Evolutionary conservation across 1,140 invertebrate species (phyloP).

Genomic region (Neoseiulus cucumeris): DNA sequence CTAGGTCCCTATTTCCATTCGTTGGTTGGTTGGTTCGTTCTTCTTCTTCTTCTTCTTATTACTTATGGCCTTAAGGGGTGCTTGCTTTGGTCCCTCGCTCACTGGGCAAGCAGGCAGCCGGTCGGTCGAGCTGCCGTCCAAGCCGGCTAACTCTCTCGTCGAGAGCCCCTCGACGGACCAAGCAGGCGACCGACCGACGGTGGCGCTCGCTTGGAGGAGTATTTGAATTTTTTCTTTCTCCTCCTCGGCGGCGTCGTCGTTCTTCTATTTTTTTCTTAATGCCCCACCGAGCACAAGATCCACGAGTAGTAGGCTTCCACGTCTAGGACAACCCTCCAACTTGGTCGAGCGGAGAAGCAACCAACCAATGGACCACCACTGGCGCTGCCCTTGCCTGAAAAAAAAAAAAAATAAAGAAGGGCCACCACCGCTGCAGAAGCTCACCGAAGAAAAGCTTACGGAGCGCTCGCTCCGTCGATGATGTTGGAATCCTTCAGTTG

Average conservation of each 20-base stretch:
- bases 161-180: neutral
- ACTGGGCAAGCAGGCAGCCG: neutral
- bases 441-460: no score
- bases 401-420: no score
- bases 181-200: neutral
- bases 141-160: neutral
- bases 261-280: neutral
- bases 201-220: neutral
- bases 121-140: neutral
- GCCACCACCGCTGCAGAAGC: no score
- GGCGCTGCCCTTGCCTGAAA: no score
- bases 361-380: no score
- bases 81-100: neutral
- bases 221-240: neutral
- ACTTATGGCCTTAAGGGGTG: constrained; percentile 10
- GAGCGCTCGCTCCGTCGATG: no score
- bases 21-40: neutral
- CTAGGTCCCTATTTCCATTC: neutral
- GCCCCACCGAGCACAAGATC: neutral
- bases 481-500: no score
- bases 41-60: constrained; percentile 2
- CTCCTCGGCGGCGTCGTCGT: no score
- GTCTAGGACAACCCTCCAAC: no score
- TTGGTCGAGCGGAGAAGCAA: no score
- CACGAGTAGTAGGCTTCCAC: no score